These are phyloP conservation scores for Ptychochromis oligacanthus DNA, from an alignment of 2,113 vertebrate genomes.

Conservation along the genomic window DNA sequence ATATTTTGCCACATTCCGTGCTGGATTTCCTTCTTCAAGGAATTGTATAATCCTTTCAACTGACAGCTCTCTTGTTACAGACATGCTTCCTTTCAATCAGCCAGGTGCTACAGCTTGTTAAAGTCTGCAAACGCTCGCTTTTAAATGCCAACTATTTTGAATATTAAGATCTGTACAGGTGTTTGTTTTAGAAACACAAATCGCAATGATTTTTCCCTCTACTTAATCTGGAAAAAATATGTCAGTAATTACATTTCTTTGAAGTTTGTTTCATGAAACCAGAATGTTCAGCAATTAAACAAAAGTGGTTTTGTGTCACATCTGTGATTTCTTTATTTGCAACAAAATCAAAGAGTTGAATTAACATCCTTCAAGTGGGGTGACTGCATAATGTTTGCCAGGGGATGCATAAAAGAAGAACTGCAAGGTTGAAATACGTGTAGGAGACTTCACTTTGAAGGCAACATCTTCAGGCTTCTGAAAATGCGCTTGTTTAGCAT, in stretches of 20 bases:
- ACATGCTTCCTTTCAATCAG: neutral
- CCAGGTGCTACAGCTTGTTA: neutral
- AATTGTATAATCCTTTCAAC: neutral
- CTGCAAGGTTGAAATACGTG: neutral
- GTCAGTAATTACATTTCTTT: neutral
- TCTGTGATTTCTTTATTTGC: constrained; percentile 9
- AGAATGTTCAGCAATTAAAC: neutral
- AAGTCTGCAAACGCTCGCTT: neutral
- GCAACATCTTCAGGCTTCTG: neutral
- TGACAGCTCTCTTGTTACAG: neutral
- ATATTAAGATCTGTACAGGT: neutral
- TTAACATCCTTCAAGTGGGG: neutral
- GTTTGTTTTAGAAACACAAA: neutral
- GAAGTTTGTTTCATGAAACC: neutral
- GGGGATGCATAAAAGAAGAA: neutral
- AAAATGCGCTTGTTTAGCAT: neutral
- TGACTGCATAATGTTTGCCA: neutral
- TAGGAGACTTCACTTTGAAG: neutral
- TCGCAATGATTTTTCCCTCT: neutral
- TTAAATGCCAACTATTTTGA: neutral
- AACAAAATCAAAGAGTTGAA: constrained; percentile 4
- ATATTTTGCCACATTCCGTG: too few relatives aligned
- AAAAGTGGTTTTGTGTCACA: neutral
- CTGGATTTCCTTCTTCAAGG: neutral
- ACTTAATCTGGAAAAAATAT: neutral